Evolutionary conservation across 2,797 vertebrate genomes (phyloP), one percentile per base, ranked within the genome.

Genomic region (Micromesistius poutassou): DNA sequence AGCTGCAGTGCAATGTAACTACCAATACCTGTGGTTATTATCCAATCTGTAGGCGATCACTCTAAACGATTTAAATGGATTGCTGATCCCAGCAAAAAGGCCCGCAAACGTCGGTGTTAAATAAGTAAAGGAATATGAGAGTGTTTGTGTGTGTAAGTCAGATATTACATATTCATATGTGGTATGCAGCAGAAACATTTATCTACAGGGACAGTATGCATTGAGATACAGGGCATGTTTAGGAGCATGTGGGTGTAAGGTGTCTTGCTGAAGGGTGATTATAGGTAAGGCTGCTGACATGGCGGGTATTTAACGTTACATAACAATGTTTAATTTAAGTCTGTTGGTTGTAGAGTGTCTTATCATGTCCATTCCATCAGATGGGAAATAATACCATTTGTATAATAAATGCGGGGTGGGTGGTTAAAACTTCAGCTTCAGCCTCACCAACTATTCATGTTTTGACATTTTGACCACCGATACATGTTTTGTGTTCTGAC

Each of bases 401-500:
- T 42, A 42, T 42, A 14, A 42, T 42, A 4, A 13, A 42, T 42
- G 13, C 14, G 40, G 40, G 40, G 12, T 42, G 12, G 40, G 12
- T 14, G 40, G 12, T 22, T 5, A 50, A 22, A 50, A 50, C 19
- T 46, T 19, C 46, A 14, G 10, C 40, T 42, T 10, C 40, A 42
- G 13, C 40, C 10, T 12, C 40, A 14, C 13, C 40, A 42, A 3
- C 40, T 14, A 12, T 42, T 12, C 3, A 42, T 2, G 12, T 42
- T 13, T 42, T 42, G 40, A 13, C 40, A 42, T 42, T 3, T 38
- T 42, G 12, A 42, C 13, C 10, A 42, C 13, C 13, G 12, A 42
- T 16, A 25, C 2, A 28, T 66, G 62, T 7, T 66, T 66, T 4
- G 6, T 1, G 25, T 28, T 70, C 68, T 71, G 30, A 96, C 97